Evolutionary conservation across 2,888 invertebrate genomes (phyloP), one percentile per base, ranked within the genome.

Genomic region (Subacronicta megacephala): DNA sequence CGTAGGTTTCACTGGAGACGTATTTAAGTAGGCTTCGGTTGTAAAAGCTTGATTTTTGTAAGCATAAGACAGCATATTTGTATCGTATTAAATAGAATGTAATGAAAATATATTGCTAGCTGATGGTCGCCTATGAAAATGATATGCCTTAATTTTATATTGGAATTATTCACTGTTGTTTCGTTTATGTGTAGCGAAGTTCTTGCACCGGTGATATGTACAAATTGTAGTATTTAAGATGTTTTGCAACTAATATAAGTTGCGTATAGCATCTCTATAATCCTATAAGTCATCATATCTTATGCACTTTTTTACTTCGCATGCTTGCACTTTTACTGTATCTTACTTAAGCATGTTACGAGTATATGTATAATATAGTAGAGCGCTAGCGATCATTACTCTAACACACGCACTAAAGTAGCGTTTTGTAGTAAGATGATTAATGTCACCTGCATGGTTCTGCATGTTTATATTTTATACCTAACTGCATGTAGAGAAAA

Each of bases 1-100:
- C 59, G 62, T 53, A 59, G 49, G 57, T 49, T 35, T 54, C 55
- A 36, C 42, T 44, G 50, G 54, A 64, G 52, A 53, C 18, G 12
- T 56, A 29, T 55, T 7, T 45, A n/a, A 37, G 57, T 59, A 52
- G 49, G 23, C 40, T 57, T 29, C 43, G 1, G 12, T 18, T 45
- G 31, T 31, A 6, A 31, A 31, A 31, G n/a, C n/a, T n/a, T 31
- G n/a, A 12, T 31, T n/a, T 31, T n/a, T n/a, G n/a, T 29, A 5
- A 26, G 26, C 26, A 10, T 10, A 3, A 26, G 2, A 23, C 3
- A 1, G 3, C 26, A 9, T 2, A 10, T 26, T 26, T 26, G 9
- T 26, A 26, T 26, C 10, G 10, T 10, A 26, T 26, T 23, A 7
- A 23, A 23, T 23, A 23, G 23, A 7, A 23, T 9, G 1, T 23